These are phyloP conservation scores for Sula dactylatra DNA, from an alignment of 2,113 vertebrate species.

Conservation along the genomic window DNA sequence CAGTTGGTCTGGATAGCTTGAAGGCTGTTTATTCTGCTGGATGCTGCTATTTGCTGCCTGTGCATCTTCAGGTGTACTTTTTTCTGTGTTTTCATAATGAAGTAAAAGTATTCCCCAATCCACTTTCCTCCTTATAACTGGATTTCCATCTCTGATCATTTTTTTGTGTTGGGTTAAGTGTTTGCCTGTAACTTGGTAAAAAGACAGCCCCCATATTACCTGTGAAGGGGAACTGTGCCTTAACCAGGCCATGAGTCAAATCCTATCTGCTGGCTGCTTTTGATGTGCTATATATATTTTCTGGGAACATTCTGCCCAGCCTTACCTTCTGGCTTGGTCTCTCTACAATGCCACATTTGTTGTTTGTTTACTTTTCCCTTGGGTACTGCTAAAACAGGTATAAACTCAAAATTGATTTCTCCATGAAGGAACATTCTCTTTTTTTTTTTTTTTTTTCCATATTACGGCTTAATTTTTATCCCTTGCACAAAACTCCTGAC, in stretches of 20 bases:
- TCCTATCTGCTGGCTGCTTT: not conserved
- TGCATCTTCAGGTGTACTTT: not conserved
- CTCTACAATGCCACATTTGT: not conserved
- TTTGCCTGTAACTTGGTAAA: not conserved
- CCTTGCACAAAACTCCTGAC: not conserved
- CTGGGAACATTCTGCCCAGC: not conserved
- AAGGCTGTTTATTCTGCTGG: not conserved
- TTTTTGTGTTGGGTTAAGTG: not conserved
- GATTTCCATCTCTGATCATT: not conserved
- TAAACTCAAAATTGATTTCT: constrained; percentile 32
- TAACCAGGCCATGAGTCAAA: constrained; percentile 3
- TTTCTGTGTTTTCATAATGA: not conserved
- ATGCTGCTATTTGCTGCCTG: not conserved
- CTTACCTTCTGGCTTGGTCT: not conserved
- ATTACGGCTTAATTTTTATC: not conserved
- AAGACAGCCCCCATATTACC: not conserved
- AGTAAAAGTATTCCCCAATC: not conserved
- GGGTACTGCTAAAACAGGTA: not conserved
- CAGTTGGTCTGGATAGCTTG: not conserved
- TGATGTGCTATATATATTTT: constrained; percentile 31
- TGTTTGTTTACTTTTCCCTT: not conserved
- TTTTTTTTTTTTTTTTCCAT: not conserved
- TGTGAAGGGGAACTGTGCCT: not conserved
- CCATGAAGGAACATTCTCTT: not conserved
- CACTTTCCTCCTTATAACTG: not conserved